A percentile compares a stretch with the other conserved stretches of the same genome.
Conservation (phyloP, 92 coral and sea anemone genomes). For the Epizoanthus stellaris region DNA sequence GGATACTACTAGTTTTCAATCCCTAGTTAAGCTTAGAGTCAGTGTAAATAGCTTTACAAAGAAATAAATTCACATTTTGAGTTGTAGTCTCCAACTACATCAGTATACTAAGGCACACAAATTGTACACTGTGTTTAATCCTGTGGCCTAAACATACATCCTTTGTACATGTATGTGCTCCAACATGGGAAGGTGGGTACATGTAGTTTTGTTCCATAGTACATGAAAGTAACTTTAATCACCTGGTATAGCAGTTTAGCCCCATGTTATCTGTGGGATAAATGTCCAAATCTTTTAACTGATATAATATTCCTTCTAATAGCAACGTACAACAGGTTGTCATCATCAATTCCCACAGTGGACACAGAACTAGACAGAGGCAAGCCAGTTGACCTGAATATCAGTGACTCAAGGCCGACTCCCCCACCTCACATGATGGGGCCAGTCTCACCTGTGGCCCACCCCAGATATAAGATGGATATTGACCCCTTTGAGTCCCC, state of each 20-base stretch:
- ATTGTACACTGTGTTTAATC: too few relatives aligned
- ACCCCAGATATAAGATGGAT: conserved; percentile 56
- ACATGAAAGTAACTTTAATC: neutral
- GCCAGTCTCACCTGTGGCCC: conserved; percentile 75
- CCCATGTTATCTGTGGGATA: neutral
- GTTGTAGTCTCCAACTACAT: too few relatives aligned
- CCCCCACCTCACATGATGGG: conserved; percentile 59
- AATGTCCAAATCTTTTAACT: neutral
- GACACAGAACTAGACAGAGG: conserved; percentile 72
- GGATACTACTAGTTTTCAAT: too few relatives aligned
- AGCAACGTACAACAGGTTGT: conserved; percentile 83
- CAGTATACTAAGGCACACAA: too few relatives aligned
- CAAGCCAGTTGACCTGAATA: conserved; percentile 38
- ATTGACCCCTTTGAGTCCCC: conserved; percentile 79
- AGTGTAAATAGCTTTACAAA: too few relatives aligned
- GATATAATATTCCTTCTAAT: neutral
- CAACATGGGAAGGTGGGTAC: neutral
- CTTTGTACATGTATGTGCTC: too few relatives aligned
- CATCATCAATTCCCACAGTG: conserved; percentile 78
- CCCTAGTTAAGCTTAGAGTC: too few relatives aligned
- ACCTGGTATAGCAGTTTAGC: too few relatives aligned
- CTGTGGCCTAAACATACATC: too few relatives aligned
- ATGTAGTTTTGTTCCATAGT: neutral
- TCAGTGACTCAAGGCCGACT: conserved; percentile 67
- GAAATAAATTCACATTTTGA: too few relatives aligned